Base-by-base conservation (phyloP, 92 coral and sea anemone species). In the Ricordea florida region DNA sequence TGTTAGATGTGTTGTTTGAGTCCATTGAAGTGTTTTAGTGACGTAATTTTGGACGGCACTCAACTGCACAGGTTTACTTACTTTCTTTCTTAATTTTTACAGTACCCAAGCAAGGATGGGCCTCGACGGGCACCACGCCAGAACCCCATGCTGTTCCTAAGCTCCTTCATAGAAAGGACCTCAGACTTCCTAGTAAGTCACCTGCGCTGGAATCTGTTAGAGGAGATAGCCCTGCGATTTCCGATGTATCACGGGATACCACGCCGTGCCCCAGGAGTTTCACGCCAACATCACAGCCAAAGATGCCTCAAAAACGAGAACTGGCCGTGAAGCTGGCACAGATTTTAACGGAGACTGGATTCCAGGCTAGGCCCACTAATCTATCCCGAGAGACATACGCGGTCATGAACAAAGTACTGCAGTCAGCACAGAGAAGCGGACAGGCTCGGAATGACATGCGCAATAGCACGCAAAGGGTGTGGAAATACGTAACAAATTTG, bases 101-200 rank as follows among this genome's bases (percentile, higher is more conserved):
- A 91, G 97, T 83, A 16, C 85, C 82, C 10, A 87, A 72, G 23
- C 87, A 51, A 32, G 97, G 93, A 2, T 92, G 97, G 99, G 57
- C 93, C 29, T 85, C 91, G n/a, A 66, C 47, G 24, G 47, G 59
- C 10, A 75, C 59, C 49, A 83, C 87, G 16, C 89, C 96, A 7
- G 97, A 86, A 24, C 96, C 96, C 26, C 75, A 84, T 64, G 81
- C 93, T 41, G 60, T 80, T 31, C 62, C 93, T 0, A 92, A 89
- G 56, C 85, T 86, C 41, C 82, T 89, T 21, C 91, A 91, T 67
- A 87, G 70, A 74, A 77, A 93, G 53, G 79, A 78, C 50, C 69
- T 63, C 45, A 81, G 85, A 38, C 75, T 77, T 6, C 34, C 72
- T 15, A 28, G 66, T 30, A 73, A 35, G 65, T 65, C 69, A 45